Evolutionary conservation across 2,797 vertebrate genomes (phyloP).

Genomic region (Sebastes baramenuke): DNA sequence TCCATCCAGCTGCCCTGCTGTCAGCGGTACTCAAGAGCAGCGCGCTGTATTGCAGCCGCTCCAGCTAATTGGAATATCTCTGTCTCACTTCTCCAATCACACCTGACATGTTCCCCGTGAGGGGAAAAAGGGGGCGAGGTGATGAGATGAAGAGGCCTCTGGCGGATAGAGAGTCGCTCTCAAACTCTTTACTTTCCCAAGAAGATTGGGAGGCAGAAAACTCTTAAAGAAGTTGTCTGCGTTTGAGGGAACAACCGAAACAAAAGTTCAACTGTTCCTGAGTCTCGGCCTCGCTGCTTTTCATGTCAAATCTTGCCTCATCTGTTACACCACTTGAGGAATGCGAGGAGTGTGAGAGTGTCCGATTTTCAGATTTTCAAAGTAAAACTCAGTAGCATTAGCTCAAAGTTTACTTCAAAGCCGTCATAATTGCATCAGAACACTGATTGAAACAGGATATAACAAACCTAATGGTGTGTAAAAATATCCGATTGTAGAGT

Average conservation of each 20-base stretch:
- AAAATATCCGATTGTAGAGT: not conserved
- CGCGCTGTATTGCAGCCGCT: conserved; percentile 18
- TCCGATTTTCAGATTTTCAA: conserved; percentile 8
- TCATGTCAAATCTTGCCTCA: conserved; percentile 79
- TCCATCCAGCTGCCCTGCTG: conserved; percentile 32
- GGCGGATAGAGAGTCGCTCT: conserved; percentile 3
- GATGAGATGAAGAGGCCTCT: conserved; percentile 36
- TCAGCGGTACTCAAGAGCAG: conserved; percentile 22
- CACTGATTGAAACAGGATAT: not conserved
- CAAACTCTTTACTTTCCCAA: not conserved
- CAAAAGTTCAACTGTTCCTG: conserved; percentile 53
- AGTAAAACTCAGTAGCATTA: not conserved
- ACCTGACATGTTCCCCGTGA: conserved; percentile 46
- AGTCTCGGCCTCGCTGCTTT: conserved; percentile 14
- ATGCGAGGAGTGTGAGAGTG: conserved; percentile 49
- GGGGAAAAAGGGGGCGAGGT: conserved; percentile 13
- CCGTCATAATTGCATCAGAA: not conserved
- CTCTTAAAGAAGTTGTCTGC: conserved; percentile 12
- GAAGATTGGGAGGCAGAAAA: not conserved
- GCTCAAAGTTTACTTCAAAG: not conserved
- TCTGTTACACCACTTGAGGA: conserved; percentile 59
- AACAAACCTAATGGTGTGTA: not conserved
- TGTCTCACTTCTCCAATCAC: conserved; percentile 45
- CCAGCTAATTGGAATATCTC: conserved; percentile 52
- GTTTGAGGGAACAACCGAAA: not conserved